phyloP scores from a whole-genome alignment of 1,140 invertebrate genomes.

The Asobara japonica region DNA sequence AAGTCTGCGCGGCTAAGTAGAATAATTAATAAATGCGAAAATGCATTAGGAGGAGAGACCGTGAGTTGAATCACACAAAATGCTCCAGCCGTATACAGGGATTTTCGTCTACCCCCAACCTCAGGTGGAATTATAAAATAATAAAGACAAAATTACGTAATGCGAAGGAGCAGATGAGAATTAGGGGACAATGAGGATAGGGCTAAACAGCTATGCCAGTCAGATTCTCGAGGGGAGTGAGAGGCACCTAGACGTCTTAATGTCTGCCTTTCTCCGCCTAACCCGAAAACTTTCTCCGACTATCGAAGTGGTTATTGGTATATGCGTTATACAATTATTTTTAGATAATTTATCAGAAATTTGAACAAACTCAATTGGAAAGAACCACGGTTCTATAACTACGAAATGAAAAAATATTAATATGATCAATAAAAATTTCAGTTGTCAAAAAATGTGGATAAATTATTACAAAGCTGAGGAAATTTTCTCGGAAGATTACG shows the following conservation, averaged over 20 bases:
- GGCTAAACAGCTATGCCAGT: constrained; percentile 30
- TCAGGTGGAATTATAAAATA: constrained; percentile 54
- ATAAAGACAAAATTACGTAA: constrained; percentile 61
- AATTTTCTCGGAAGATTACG: too few species aligned
- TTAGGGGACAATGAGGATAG: constrained; percentile 51
- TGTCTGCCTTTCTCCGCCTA: constrained; percentile 42
- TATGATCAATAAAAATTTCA: too few species aligned
- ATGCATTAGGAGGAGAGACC: constrained; percentile 54
- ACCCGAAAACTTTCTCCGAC: not conserved
- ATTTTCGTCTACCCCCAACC: constrained; percentile 10
- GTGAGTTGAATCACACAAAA: not conserved
- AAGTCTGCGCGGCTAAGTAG: constrained; percentile 48
- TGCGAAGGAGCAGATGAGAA: constrained; percentile 53
- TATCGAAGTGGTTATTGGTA: not conserved
- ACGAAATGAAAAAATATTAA: too few species aligned
- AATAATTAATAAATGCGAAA: constrained; percentile 58
- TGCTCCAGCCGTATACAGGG: not conserved
- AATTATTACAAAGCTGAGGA: too few species aligned
- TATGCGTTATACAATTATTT: not conserved
- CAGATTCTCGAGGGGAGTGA: not conserved
- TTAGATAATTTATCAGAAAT: not conserved
- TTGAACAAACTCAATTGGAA: not conserved
- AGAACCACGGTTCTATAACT: too few species aligned
- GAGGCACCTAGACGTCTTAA: constrained; percentile 58
- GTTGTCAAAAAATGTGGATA: too few species aligned